Base-by-base conservation (phyloP, 1,140 invertebrate species). In the Chelonus insularis region DNA sequence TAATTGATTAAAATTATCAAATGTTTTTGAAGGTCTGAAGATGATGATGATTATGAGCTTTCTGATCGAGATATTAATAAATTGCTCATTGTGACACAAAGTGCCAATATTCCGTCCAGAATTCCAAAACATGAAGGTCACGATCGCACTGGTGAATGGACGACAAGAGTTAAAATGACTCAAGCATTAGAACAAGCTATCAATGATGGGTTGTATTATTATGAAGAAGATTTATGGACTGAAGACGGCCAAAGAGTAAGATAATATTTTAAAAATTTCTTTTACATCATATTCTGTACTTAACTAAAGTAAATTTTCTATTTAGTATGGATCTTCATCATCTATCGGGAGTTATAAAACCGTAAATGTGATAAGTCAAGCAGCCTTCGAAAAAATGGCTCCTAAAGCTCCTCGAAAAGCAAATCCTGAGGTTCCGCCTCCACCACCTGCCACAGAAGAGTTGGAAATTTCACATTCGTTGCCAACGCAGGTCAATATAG, bases 81-180 rank as follows among this genome's bases (percentile, higher is more conserved):
- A 77, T 85, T 99, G 59, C 83, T 99, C 11, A 98, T 99, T 68
- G 94, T 99, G 14, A 97, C 95, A 1, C 96, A 98, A 85, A 89
- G 86, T 61, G 84, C 80, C 52, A 75, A 82, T 61, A 67, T 80
- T 23, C 71, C 84, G 2, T 79, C 81, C 1, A 78, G 88, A 60
- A 78, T 82, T 36, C 86, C 85, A 18, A 94, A 93, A 74, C 93
- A 95, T 72, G 93, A 96, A 74, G 93, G 93, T 4, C 88, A 94
- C 73, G 93, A 96, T 83, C 86, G 94, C 37, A 94, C 93, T 20
- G 92, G 91, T 4, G 91, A 94, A 68, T 93, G 86, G 85, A 89
- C 85, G 36, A 91, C 90, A 0, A 82, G 93, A 57, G 91, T 91
- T 11, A 95, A 95, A 85, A 95, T 98, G 80, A 93, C 91, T 5